phyloP scores from a whole-genome alignment of 2,113 vertebrate genomes.

The Zingel zingel region DNA sequence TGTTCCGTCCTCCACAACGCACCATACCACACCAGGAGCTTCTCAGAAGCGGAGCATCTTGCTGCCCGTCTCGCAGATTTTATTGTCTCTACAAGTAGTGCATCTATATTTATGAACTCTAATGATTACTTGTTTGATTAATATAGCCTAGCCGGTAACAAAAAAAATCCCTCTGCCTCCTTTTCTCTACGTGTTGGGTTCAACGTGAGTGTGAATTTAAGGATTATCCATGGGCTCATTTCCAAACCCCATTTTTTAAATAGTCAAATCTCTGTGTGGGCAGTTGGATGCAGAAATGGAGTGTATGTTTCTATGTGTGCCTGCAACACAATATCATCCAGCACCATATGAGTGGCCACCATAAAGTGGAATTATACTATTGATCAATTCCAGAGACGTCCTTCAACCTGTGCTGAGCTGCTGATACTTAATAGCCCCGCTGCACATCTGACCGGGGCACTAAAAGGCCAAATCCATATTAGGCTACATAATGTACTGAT shows the following conservation, averaged over 20 bases:
- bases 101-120: neutral
- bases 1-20: too few relatives aligned
- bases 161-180: too few relatives aligned
- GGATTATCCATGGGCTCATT: neutral
- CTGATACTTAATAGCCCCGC: neutral
- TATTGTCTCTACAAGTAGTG: too few relatives aligned
- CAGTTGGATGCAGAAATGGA: neutral
- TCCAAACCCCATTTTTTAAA: neutral
- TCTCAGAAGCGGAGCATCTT: too few relatives aligned
- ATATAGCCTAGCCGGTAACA: too few relatives aligned
- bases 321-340: neutral
- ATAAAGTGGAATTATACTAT: neutral
- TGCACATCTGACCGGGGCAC: neutral
- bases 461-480: neutral
- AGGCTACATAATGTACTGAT: neutral
- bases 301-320: neutral
- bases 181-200: too few relatives aligned
- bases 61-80: too few relatives aligned
- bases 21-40: too few relatives aligned
- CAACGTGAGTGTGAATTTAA: neutral
- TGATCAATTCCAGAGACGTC: neutral
- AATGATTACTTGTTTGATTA: neutral
- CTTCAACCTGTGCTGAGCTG: conserved; percentile 8
- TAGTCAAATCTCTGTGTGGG: neutral
- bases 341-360: neutral